Base-by-base conservation (phyloP, 2,797 vertebrate species). In the Nyctalus aviator region DNA sequence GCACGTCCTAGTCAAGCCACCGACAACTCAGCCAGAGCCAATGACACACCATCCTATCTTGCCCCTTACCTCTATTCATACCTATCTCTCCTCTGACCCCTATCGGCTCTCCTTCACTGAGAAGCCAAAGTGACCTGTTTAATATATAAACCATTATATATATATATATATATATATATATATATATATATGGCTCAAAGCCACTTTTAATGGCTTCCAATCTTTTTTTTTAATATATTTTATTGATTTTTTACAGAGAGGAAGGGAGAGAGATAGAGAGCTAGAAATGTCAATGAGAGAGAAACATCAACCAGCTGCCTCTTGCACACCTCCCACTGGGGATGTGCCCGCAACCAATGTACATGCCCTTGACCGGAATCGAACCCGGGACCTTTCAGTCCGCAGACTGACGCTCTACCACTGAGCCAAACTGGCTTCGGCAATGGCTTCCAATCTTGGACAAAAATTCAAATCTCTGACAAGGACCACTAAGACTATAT, bases 151-250 rank as follows among this genome's bases (percentile, higher is more conserved):
- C 25, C 10, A 62, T 35, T 41, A 41, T 72, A 15, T 71, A 11
- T 37, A 9, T 93, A n/a, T 90, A 78, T 73, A 46, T 46, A 90
- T 83, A 82, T 55, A 64, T 35, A 83, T 72, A 20, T 64, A 11
- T 37, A 9, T 93, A n/a, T 90, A 83, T 69, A 46, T 46, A 35
- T 72, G 25, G 14, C 48, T 95, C 57, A 50, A 77, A 89, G 57
- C 11, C 82, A 82, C 62, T 77, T 62, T 15, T 32, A 41, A n/a
- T 75, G 37, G 14, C 53, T 90, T 92, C 37, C 59, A 75, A 50
- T 69, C 64, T 82, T 88, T n/a, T n/a, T n/a, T n/a, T n/a, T n/a
- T n/a, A n/a, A n/a, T n/a, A n/a, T n/a, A n/a, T n/a, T n/a, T n/a
- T n/a, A n/a, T n/a, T n/a, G n/a, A n/a, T n/a, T n/a, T n/a, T n/a